Conservation (phyloP, 2,113 vertebrate species). For the Copsychus sechellarum region DNA sequence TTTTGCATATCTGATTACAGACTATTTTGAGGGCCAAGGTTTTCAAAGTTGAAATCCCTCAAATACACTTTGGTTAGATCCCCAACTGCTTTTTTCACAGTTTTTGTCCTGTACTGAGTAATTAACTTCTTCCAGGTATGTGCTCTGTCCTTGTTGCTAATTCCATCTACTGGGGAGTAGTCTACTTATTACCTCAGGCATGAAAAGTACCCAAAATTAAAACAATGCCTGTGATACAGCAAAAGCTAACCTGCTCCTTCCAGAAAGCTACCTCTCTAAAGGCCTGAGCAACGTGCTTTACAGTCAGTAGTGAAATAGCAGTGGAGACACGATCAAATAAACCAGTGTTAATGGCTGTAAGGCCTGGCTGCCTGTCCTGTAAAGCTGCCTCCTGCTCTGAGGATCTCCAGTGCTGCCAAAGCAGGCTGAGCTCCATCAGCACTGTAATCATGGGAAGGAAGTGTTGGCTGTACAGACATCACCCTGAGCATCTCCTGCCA, state of each 20-base stretch:
- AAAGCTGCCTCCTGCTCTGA: neutral
- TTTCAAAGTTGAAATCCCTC: neutral
- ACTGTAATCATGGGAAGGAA: fast-evolving
- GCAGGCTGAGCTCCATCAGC: neutral
- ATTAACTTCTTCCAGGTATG: neutral
- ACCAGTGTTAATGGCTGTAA: neutral
- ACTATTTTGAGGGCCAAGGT: neutral
- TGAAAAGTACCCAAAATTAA: neutral
- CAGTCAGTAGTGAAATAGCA: neutral
- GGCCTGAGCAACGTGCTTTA: neutral
- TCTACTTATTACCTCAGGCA: neutral
- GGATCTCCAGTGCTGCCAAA: neutral
- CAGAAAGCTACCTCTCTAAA: neutral
- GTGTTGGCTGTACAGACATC: neutral
- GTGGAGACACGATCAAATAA: neutral
- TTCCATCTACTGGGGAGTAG: neutral
- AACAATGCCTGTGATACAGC: neutral
- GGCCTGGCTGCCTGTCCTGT: neutral
- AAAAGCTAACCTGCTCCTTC: neutral
- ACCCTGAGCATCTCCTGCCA: neutral
- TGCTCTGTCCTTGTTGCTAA: neutral
- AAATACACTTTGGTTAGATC: neutral
- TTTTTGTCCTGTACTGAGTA: neutral
- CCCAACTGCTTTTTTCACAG: neutral
- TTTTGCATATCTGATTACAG: neutral